phyloP scores from a whole-genome alignment of 2,113 vertebrate genomes.

The Lepisosteus osseus region DNA sequence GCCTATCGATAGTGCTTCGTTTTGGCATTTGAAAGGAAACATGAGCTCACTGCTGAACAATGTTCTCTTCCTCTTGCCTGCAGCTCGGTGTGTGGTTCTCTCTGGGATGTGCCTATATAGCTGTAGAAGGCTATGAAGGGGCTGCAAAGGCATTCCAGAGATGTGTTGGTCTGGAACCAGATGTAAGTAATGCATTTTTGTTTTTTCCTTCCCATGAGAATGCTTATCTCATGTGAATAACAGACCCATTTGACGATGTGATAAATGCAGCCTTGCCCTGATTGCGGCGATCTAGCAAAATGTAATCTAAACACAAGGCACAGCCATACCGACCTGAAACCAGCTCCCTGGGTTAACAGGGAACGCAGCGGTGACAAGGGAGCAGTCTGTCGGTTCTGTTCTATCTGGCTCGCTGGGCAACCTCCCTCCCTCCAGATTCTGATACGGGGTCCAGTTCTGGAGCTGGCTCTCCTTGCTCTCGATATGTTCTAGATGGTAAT shows the following conservation, averaged over 20 bases:
- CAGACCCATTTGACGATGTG: neutral
- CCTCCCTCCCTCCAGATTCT: neutral
- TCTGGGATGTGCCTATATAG: constrained; percentile 88
- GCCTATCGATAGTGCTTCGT: neutral
- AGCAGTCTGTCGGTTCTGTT: no score
- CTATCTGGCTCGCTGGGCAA: neutral
- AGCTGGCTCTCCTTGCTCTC: no score
- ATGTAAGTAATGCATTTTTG: constrained; percentile 71
- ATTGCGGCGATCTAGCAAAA: neutral
- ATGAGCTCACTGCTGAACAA: neutral
- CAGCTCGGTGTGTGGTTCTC: constrained; percentile 97
- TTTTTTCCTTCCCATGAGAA: neutral
- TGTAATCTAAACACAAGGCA: neutral
- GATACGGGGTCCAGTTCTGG: constrained; percentile 2
- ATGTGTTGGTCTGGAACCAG: constrained; percentile 89
- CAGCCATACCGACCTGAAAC: neutral
- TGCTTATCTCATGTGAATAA: neutral
- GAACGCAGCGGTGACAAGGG: no score
- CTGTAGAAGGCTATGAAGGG: constrained; percentile 82
- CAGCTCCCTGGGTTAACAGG: no score
- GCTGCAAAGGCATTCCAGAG: constrained; percentile 90
- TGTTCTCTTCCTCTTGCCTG: constrained; percentile 31
- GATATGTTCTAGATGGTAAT: no score
- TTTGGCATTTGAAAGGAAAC: neutral
- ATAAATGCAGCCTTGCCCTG: neutral